Evolutionary conservation across 2,797 vertebrate species (phyloP), one percentile per base, ranked within the genome.

Genomic region (Hylomyscus alleni): DNA sequence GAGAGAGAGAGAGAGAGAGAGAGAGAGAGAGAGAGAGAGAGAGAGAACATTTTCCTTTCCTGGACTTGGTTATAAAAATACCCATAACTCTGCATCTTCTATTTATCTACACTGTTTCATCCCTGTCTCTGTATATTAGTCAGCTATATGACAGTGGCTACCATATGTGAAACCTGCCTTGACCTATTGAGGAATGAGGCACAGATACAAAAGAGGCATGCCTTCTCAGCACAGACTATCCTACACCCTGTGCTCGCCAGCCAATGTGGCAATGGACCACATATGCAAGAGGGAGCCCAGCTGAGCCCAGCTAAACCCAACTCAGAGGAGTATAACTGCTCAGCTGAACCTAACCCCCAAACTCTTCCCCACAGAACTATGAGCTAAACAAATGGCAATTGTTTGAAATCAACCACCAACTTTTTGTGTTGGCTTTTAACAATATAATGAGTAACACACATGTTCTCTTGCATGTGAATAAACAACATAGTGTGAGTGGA

Each of bases 391-490:
- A 90, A 77, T 60, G 29, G 65, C 56, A 90, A 50, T 58, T 90
- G 44, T 69, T 96, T 91, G 78, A 89, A 91, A 56, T 62, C 56
- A 91, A 62, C 50, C 44, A 80, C 34, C 58, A 75, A 37, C 17
- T 77, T 95, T 95, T 95, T 89, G 50, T n/a, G 56, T 69, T 94
- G 34, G 24, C 22, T 72, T 96, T 20, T 89, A 78, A 50, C 62
- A 47, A 75, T 92, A 67, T 44, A 90, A 52, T 77, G 86, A 52
- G 22, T 58, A 15, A 83, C 19, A 83, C 0, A 31, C 10, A 58
- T 54, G 40, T 19, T 58, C 56, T 34, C 69, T 20, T 72, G 69
- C 67, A 75, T 37, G 34, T 78, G 80, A 89, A 76, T 88, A 95
- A 29, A 31, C 72, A 81, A 0, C n/a, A 4, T 87, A 95, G 56